These are phyloP conservation scores for Cnemophilus loriae DNA, from an alignment of 2,113 vertebrate genomes.

Conservation along the genomic window DNA sequence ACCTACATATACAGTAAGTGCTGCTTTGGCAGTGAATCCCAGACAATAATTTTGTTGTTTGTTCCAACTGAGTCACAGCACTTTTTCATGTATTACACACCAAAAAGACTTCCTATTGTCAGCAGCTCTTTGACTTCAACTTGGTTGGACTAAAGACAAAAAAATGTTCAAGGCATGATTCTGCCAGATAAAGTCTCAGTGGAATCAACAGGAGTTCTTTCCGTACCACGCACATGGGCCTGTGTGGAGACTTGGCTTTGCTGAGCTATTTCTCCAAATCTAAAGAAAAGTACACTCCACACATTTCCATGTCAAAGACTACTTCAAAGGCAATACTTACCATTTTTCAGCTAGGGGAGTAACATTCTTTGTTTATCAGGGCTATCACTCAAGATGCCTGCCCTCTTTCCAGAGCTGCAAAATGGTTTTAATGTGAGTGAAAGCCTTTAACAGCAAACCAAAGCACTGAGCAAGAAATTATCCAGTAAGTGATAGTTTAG, in stretches of 20 bases:
- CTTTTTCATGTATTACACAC: background rate
- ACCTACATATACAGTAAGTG: background rate
- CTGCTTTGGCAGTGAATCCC: background rate
- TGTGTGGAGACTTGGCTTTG: background rate
- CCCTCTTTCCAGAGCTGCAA: slow-evolving; percentile 19
- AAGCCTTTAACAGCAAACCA: background rate
- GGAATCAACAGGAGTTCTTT: background rate
- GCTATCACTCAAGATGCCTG: slow-evolving; percentile 1
- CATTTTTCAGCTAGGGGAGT: slow-evolving; percentile 18
- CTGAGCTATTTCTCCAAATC: background rate
- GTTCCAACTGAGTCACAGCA: background rate
- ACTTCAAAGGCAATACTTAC: slow-evolving; percentile 43
- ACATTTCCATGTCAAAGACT: background rate
- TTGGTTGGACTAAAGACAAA: background rate
- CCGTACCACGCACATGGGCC: background rate
- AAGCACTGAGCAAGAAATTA: background rate
- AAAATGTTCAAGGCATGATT: background rate
- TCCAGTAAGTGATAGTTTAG: background rate
- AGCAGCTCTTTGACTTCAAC: background rate
- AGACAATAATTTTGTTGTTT: background rate
- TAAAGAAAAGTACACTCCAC: background rate
- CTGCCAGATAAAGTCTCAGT: background rate
- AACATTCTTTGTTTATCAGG: slow-evolving; percentile 52
- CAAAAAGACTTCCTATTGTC: slow-evolving; percentile 27
- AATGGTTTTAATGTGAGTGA: background rate